Conservation (phyloP, 2,797 vertebrate species). For the Poeciliopsis paucimaculata region DNA sequence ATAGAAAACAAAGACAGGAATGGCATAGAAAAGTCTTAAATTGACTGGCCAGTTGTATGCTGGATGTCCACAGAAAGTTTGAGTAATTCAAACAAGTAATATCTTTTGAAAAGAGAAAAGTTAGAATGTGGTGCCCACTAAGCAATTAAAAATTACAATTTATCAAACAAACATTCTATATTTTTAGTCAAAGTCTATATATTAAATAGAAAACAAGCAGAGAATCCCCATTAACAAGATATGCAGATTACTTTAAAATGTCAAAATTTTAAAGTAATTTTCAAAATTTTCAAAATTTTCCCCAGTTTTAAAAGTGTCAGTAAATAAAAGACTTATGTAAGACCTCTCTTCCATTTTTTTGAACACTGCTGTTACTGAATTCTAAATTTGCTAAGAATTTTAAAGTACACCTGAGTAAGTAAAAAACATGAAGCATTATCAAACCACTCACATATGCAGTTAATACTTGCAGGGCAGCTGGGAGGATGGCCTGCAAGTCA, state of each 20-base stretch:
- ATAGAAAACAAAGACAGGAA: not conserved
- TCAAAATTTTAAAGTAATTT: too few relatives aligned
- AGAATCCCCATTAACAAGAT: too few relatives aligned
- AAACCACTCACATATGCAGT: not conserved
- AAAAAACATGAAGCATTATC: not conserved
- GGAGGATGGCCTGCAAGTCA: not conserved
- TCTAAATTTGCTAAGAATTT: not conserved
- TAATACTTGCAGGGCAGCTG: not conserved
- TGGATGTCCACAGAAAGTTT: too few relatives aligned
- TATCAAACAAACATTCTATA: not conserved
- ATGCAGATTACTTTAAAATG: too few relatives aligned
- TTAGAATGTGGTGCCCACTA: not conserved
- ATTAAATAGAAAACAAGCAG: not conserved
- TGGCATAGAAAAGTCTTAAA: not conserved
- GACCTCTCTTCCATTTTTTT: too few relatives aligned
- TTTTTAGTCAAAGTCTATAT: not conserved
- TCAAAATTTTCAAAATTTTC: too few relatives aligned
- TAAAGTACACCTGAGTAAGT: not conserved
- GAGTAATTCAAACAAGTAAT: not conserved
- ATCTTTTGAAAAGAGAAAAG: not conserved
- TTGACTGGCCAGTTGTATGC: not conserved
- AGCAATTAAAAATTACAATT: not conserved
- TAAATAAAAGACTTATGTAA: too few relatives aligned
- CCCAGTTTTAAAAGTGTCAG: too few relatives aligned
- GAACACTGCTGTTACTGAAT: too few relatives aligned